Evolutionary conservation across 1,140 invertebrate species (phyloP).

Genomic region (Drosophila bocki): DNA sequence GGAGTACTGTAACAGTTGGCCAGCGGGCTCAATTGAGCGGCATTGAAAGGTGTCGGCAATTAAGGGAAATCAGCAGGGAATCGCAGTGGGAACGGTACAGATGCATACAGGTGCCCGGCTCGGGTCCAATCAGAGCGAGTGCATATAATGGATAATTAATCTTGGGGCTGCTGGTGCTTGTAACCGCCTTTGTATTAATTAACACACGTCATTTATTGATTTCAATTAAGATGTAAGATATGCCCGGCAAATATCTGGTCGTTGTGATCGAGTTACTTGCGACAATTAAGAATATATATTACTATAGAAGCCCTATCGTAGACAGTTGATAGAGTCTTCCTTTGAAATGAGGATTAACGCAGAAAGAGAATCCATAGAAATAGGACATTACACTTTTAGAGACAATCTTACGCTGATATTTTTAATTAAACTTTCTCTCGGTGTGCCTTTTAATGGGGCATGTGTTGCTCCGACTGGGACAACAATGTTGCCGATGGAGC

Average conservation of each 20-base stretch:
- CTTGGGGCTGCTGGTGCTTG: slow-evolving; percentile 37
- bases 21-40: slow-evolving; percentile 44
- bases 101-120: not conserved
- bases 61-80: slow-evolving; percentile 73
- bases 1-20: slow-evolving; percentile 7
- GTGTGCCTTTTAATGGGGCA: slow-evolving; percentile 20
- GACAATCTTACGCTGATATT: too few relatives aligned
- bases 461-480: slow-evolving; percentile 21
- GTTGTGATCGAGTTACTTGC: not conserved
- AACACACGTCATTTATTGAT: slow-evolving; percentile 21
- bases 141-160: slow-evolving; percentile 67
- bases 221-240: slow-evolving; percentile 10
- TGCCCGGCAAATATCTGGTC: not conserved
- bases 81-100: slow-evolving; percentile 21
- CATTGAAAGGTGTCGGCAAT: slow-evolving; percentile 68
- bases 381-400: too few relatives aligned
- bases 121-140: slow-evolving; percentile 15
- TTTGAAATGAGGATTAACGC: too few relatives aligned
- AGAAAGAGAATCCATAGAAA: not conserved
- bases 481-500: slow-evolving; percentile 49
- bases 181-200: slow-evolving; percentile 57
- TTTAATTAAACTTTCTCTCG: not conserved
- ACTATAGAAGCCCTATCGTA: not conserved
- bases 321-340: not conserved
- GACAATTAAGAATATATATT: not conserved